A percentile compares a stretch with the other conserved stretches of the same genome.
Evolutionary conservation across 35 echinoderm and acorn worm genomes (phyloP).

Genomic region (Patiria miniata): DNA sequence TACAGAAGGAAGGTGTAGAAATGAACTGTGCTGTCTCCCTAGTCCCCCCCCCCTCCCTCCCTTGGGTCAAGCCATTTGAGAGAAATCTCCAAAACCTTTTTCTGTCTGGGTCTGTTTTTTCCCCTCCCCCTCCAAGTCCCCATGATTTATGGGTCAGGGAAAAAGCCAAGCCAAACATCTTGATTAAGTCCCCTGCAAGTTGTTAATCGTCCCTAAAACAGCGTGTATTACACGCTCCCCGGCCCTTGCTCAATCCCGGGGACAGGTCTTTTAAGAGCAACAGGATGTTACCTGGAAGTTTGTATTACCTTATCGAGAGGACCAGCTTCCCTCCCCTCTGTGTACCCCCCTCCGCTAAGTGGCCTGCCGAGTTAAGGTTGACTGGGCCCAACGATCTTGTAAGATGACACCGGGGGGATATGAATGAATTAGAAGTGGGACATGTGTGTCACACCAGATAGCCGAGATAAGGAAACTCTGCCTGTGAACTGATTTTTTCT

Average conservation of each 20-base stretch:
- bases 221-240: background rate
- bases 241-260: background rate
- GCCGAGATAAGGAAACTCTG: background rate
- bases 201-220: background rate
- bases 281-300: slow-evolving; percentile 27
- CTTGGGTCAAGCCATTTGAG: no score
- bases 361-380: slow-evolving; percentile 10
- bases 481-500: no score
- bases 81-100: no score
- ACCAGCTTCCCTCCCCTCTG: background rate
- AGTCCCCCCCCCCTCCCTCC: no score
- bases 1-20: no score
- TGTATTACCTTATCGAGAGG: slow-evolving; percentile 22
- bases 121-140: background rate
- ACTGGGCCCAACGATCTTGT: slow-evolving; percentile 23
- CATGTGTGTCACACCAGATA: slow-evolving; percentile 19
- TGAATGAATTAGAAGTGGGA: slow-evolving; percentile 18
- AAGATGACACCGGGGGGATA: slow-evolving; percentile 28
- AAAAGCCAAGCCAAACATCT: background rate
- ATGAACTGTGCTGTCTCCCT: no score
- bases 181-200: background rate
- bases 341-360: background rate
- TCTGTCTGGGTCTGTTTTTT: no score
- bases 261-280: background rate
- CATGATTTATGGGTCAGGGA: background rate